These are phyloP conservation scores for Brachyptera risi DNA, from an alignment of 2,888 invertebrate species.

Conservation along the genomic window DNA sequence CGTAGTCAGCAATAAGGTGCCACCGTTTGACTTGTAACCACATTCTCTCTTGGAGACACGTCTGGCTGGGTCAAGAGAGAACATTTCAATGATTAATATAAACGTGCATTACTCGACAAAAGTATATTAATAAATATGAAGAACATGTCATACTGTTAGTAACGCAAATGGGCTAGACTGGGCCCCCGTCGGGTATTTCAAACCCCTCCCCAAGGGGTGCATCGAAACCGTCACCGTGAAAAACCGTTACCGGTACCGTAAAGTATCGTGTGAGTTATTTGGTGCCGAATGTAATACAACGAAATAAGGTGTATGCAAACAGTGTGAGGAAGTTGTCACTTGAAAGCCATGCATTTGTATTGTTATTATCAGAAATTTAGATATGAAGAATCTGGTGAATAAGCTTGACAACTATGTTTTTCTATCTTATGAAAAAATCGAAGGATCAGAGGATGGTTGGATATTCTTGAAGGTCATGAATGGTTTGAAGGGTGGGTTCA, in stretches of 20 bases:
- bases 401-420: background rate
- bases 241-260: too few species aligned
- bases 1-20: too few species aligned
- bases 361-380: slow-evolving; percentile 11
- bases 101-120: too few species aligned
- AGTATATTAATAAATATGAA: too few species aligned
- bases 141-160: too few species aligned
- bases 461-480: background rate
- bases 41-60: too few species aligned
- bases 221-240: too few species aligned
- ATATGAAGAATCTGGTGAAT: background rate
- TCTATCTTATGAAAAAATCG: background rate
- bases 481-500: background rate
- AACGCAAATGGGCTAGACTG: background rate
- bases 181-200: slow-evolving; percentile 16
- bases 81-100: slow-evolving; percentile 5
- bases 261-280: background rate
- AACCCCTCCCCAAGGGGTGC: slow-evolving; percentile 12
- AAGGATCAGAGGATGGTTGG: background rate
- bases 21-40: too few species aligned
- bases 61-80: background rate
- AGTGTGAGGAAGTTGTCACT: slow-evolving; percentile 10
- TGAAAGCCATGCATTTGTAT: slow-evolving; percentile 19
- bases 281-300: background rate
- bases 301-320: background rate